phyloP scores from a whole-genome alignment of 2,797 vertebrate species.

The Pelobates cultripes region DNA sequence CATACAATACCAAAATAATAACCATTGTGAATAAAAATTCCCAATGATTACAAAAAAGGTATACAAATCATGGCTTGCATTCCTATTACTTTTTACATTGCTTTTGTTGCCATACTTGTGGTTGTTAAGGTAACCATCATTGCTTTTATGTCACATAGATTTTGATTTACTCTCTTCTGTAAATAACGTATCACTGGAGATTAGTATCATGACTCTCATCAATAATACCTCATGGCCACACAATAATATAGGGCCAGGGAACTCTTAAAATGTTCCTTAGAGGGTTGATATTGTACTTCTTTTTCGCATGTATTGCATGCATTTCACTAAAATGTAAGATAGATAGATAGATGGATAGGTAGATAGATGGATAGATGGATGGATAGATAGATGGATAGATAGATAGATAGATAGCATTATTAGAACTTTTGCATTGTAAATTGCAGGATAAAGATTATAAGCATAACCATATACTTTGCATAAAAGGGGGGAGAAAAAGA shows the following conservation, averaged over 20 bases:
- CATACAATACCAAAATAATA: no score
- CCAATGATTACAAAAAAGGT: no score
- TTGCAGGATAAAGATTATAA: no score
- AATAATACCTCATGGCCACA: conserved; percentile 29
- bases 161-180: conserved; percentile 45
- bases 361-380: no score
- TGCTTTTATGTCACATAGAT: conserved; percentile 41
- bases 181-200: conserved; percentile 52
- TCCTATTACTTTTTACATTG: conserved; percentile 5
- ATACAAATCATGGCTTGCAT: no score
- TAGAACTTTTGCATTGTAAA: no score
- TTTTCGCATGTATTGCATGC: neutral
- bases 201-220: conserved; percentile 38
- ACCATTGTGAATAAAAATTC: no score
- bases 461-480: no score
- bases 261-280: conserved; percentile 33
- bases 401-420: no score
- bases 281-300: conserved; percentile 1
- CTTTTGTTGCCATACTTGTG: conserved; percentile 19
- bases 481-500: no score
- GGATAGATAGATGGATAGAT: no score
- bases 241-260: conserved; percentile 1
- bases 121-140: conserved; percentile 44
- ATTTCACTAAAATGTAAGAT: neutral
- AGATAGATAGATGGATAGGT: no score